Evolutionary conservation across 2,797 vertebrate genomes (phyloP), one percentile per base, ranked within the genome.

Genomic region (Petrocephalus schoutedeni): DNA sequence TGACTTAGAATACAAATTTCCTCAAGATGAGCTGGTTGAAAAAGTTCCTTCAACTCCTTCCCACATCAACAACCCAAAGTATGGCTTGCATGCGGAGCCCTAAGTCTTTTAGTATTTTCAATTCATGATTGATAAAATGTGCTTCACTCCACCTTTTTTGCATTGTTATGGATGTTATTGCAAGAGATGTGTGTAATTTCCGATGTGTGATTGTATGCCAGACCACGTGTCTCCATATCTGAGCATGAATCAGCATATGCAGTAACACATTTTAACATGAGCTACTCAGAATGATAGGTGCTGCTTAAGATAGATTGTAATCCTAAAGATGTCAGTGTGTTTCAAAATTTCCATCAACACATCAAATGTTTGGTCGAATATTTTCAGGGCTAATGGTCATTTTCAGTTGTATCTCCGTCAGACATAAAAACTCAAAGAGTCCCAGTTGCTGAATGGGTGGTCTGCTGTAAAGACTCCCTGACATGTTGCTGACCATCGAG

Each of bases 1-100:
- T 41, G 59, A 45, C 85, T 36, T 19, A 59, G 54, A 28, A 28
- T 28, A 28, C 28, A 86, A 59, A 86, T 86, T 28, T 86, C 23
- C 3, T 1, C 2, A 58, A 86, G 16, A 28, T 58, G 61, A 54
- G 57, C 16, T n/a, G 7, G 56, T 32, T 45, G 10, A 59, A 16
- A 59, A 56, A 86, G 56, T 59, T 32, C 85, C 58, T 86, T 86
- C 58, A 86, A 49, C 36, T 41, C n/a, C 19, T 19, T 86, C 85
- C 85, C 64, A 64, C 57, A 64, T 64, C 41, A 86, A 64, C 19
- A 64, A 86, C 21, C 53, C 21, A 57, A 85, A 85, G 12, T 16
- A 85, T 7, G 6, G 28, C 23, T 57, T 85, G 14, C 53, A 14
- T 85, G 12, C 53, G 32, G 2, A 85, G 84, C 28, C 54, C 23